Percentiles rank a stretch among this genome's conserved stretches.
Evolutionary conservation across 2,797 vertebrate genomes (phyloP).

Genomic region (Arnoldichthys spilopterus): DNA sequence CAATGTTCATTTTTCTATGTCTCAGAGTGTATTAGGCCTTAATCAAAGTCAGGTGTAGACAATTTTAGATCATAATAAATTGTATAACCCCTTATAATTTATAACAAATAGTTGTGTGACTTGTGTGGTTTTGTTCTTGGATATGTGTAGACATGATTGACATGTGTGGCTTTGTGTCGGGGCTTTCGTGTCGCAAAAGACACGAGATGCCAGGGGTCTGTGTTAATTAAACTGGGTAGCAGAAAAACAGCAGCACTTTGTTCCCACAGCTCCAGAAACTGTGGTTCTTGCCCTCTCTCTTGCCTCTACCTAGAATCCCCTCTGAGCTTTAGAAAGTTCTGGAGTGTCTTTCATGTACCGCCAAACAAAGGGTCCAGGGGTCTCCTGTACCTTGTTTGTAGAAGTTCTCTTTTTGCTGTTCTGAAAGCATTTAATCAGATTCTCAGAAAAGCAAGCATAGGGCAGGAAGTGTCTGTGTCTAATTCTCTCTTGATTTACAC

Average conservation of each 20-base stretch:
- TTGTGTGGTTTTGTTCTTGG: conserved; percentile 1
- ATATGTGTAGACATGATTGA: not conserved
- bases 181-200: conserved; percentile 20
- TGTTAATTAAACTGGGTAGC: conserved; percentile 57
- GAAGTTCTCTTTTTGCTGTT: conserved; percentile 1
- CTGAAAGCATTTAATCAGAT: not conserved
- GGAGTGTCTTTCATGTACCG: conserved; percentile 42
- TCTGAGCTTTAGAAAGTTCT: conserved; percentile 44
- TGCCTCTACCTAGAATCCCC: conserved; percentile 36
- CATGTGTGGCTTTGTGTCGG: conserved; percentile 35
- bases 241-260: conserved; percentile 47
- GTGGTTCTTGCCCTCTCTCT: conserved; percentile 28
- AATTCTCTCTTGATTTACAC: not conserved
- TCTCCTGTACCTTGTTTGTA: conserved; percentile 4
- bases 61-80: no score
- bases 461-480: not conserved
- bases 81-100: no score
- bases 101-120: no score
- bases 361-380: conserved; percentile 40
- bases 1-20: no score
- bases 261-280: conserved; percentile 45
- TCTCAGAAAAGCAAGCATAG: not conserved
- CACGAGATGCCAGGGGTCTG: conserved; percentile 41
- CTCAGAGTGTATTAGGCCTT: no score
- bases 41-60: no score